A percentile compares a stretch with the other conserved stretches of the same genome.
phyloP scores from a whole-genome alignment of 37 sponge, comb jelly and placozoan genomes.

The Tethya wilhelma region DNA sequence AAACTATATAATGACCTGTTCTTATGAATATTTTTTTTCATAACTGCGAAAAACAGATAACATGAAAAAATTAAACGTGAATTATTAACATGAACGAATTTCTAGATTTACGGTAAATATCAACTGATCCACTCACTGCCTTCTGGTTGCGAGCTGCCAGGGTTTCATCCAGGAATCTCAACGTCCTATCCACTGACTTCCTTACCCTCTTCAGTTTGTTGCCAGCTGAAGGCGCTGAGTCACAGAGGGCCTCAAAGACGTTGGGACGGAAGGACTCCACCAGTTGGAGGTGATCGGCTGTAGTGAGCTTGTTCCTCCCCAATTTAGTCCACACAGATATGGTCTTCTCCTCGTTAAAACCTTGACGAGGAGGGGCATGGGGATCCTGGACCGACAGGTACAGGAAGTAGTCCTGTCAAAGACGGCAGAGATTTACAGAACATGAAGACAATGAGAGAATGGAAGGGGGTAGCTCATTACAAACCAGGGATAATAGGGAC shows the following conservation, averaged over 20 bases:
- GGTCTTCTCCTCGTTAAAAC: constrained; percentile 72
- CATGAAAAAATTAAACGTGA: background rate
- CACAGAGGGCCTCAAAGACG: constrained; percentile 79
- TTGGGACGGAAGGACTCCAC: constrained; percentile 58
- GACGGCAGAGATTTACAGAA: background rate
- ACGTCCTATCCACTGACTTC: constrained; percentile 82
- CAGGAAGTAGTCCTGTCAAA: constrained; percentile 35
- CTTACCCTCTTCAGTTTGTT: constrained; percentile 56
- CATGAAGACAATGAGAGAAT: background rate
- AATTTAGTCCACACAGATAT: constrained; percentile 76
- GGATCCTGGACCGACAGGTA: constrained; percentile 83
- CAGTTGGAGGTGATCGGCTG: constrained; percentile 55
- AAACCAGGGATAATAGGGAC: too few species aligned
- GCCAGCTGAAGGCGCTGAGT: constrained; percentile 44
- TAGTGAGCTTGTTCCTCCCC: constrained; percentile 77
- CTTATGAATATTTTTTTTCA: background rate
- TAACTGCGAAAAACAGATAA: background rate
- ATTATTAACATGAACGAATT: too few species aligned
- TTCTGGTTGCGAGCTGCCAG: background rate
- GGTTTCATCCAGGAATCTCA: constrained; percentile 74
- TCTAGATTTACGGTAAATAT: too few species aligned
- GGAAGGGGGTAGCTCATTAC: too few species aligned
- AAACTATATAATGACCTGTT: background rate
- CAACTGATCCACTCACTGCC: too few species aligned
- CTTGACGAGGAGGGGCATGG: constrained; percentile 23